Base-by-base conservation (phyloP, 1,140 invertebrate species). In the Medauroidea extradentata region DNA sequence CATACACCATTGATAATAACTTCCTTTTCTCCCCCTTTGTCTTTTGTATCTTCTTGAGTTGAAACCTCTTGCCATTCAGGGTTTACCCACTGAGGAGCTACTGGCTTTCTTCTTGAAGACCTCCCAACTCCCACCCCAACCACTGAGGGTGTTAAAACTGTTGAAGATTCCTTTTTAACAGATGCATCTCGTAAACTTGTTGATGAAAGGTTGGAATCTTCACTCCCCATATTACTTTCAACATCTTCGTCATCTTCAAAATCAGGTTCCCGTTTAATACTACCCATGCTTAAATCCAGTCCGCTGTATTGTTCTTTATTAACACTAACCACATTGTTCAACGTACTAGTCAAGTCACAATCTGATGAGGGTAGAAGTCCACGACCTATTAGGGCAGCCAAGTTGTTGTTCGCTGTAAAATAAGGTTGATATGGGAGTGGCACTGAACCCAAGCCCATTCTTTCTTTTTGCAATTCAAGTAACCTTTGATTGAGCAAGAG, bases 51-150 rank as follows among this genome's bases (percentile, higher is more conserved):
- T 21, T 65, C 65, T 24, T 68, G 63, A 21, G 68, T 67, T 19
- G 67, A 50, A 16, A 50, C 69, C 62, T 92, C 86, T 71, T 93
- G 89, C 85, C 91, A 90, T 52, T 94, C 92, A 2, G 93, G 94
- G 73, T 96, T 96, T 0, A 98, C 93, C 92, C 95, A 96, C 76
- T 98, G 94, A 0, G 96, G 96, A 25, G 93, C 93, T 0, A 93
- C 93, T 0, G 94, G 91, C 78, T 98, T 98, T 57, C 95, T 81
- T 58, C 94, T 74, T 48, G 85, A 85, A 61, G 78, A 75, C 49
- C 67, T 62, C 55, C 69, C 65, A 52, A 53, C 44, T 24, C 57
- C 60, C 23, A 55, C 60, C 41, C 54, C 53, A 53, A 42, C 50
- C 29, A 52, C 53, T 61, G 53, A 41, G 23, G 58, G 43, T 41